Percentiles rank a stretch among this genome's conserved stretches.
These are phyloP conservation scores for Nymphalis io DNA, from an alignment of 1,140 invertebrate species.

Conservation along the genomic window DNA sequence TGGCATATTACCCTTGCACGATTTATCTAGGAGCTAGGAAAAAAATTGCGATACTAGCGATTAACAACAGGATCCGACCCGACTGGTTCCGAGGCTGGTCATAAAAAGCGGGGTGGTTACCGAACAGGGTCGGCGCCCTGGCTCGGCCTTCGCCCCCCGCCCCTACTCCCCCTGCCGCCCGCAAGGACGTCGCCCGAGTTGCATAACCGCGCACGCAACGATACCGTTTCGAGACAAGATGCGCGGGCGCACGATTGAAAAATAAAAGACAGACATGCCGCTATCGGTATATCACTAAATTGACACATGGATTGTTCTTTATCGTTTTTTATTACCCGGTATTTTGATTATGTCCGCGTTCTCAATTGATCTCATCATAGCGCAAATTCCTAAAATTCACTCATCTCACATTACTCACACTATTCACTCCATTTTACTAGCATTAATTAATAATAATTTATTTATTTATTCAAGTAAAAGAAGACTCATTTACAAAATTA, in stretches of 20 bases:
- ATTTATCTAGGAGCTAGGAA: slow-evolving; percentile 32
- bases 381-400: background rate
- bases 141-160: slow-evolving; percentile 62
- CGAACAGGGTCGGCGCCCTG: slow-evolving; percentile 61
- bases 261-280: slow-evolving; percentile 19
- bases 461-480: no score
- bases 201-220: slow-evolving; percentile 71
- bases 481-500: no score
- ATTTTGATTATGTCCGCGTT: slow-evolving; percentile 29
- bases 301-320: slow-evolving; percentile 11
- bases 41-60: slow-evolving; percentile 40
- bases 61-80: slow-evolving; percentile 25
- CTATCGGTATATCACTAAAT: slow-evolving; percentile 25
- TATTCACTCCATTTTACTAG: no score
- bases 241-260: slow-evolving; percentile 26
- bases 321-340: slow-evolving; percentile 7
- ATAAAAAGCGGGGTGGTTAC: slow-evolving; percentile 66
- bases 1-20: slow-evolving; percentile 23
- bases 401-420: no score
- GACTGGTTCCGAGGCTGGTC: slow-evolving; percentile 40
- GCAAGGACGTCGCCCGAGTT: slow-evolving; percentile 68
- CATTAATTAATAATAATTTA: no score
- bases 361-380: slow-evolving; percentile 21
- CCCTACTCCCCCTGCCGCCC: slow-evolving; percentile 35
- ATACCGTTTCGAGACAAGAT: slow-evolving; percentile 51